phyloP scores from a whole-genome alignment of 2,797 vertebrate species.

The Balearica regulorum region DNA sequence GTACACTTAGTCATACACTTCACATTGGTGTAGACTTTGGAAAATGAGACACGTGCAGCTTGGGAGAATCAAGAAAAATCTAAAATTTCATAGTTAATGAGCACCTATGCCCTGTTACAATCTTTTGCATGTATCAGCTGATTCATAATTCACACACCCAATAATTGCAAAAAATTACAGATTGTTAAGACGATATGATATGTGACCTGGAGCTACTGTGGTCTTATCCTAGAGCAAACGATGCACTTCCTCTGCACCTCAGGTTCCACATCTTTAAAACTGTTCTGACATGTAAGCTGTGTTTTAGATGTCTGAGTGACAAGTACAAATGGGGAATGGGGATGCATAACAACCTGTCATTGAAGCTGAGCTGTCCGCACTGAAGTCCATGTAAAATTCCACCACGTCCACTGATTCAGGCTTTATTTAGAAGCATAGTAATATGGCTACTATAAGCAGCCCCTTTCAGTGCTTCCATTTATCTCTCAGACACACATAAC shows the following conservation, averaged over 20 bases:
- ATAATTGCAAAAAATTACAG: not conserved
- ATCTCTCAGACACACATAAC: not conserved
- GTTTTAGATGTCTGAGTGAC: not conserved
- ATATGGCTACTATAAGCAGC: not conserved
- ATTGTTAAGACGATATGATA: not conserved
- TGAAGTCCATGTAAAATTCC: not conserved
- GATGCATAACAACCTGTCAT: not conserved
- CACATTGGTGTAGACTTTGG: not conserved
- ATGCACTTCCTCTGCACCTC: not conserved
- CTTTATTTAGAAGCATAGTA: not conserved
- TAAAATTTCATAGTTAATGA: not conserved
- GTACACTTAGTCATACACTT: not conserved
- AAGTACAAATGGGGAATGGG: not conserved
- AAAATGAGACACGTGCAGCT: accelerated
- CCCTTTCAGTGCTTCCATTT: not conserved
- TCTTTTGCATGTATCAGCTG: not conserved
- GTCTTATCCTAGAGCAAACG: not conserved
- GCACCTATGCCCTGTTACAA: not conserved
- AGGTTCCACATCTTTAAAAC: not conserved
- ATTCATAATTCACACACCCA: not conserved
- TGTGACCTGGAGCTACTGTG: not conserved
- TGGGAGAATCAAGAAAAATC: not conserved
- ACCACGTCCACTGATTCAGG: not conserved
- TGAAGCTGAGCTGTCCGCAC: not conserved
- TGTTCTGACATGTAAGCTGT: not conserved